A percentile compares a stretch with the other conserved stretches of the same genome.
Evolutionary conservation across 2,888 invertebrate genomes (phyloP).

Genomic region (Cyclophora albipunctata): DNA sequence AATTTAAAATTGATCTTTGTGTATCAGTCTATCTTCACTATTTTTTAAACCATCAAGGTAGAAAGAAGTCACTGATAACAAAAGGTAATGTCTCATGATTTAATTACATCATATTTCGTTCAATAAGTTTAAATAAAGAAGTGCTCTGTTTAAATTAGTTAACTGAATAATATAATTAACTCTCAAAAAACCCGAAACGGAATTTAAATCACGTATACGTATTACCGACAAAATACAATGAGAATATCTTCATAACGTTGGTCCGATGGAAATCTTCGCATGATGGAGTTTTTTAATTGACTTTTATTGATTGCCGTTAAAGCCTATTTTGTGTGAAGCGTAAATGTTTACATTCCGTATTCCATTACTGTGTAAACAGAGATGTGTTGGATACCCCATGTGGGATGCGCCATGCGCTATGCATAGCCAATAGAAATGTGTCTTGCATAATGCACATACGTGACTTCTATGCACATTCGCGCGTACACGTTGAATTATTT

Average conservation of each 20-base stretch:
- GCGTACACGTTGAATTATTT: slow-evolving; percentile 14
- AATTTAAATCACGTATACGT: no score
- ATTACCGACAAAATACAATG: no score
- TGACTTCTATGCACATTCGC: slow-evolving; percentile 18
- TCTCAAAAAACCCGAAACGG: no score
- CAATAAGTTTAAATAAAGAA: no score
- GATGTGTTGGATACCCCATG: slow-evolving; percentile 8
- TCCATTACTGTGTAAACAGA: slow-evolving; percentile 21
- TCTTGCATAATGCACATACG: slow-evolving; percentile 21
- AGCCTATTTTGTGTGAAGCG: slow-evolving; percentile 9
- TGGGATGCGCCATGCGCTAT: slow-evolving; percentile 9
- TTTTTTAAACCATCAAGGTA: no score
- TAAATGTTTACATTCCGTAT: slow-evolving; percentile 21
- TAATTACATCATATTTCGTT: no score
- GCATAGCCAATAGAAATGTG: slow-evolving; percentile 16
- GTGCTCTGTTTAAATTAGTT: no score
- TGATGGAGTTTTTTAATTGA: slow-evolving; percentile 16
- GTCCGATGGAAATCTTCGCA: slow-evolving; percentile 6
- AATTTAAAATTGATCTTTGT: no score
- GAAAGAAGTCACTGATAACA: no score
- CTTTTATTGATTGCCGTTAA: slow-evolving; percentile 15
- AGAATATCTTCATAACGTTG: slow-evolving; percentile 3
- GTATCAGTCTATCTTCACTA: no score
- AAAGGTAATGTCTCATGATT: no score
- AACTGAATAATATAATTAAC: no score